Conservation (phyloP, 2,888 invertebrate species). For the Chloroclysta siterata region DNA sequence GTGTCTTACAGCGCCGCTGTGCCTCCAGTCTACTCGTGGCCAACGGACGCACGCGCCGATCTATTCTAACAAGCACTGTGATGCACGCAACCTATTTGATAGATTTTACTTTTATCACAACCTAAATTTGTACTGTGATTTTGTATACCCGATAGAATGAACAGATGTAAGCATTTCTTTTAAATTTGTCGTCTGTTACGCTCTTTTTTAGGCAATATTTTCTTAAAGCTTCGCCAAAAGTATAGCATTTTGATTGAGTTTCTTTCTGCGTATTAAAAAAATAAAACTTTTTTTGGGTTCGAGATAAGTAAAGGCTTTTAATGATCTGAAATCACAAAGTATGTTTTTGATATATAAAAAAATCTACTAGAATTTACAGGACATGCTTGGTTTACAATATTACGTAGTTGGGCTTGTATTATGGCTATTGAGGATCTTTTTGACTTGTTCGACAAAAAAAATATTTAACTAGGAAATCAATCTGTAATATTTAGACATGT, state of each 20-base stretch:
- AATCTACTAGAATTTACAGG: background rate
- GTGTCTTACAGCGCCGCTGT: conserved; percentile 86
- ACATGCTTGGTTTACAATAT: background rate
- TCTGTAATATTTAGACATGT: no score
- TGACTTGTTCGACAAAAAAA: no score
- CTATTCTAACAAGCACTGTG: conserved; percentile 29
- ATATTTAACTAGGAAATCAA: no score
- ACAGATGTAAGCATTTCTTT: background rate
- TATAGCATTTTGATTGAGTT: background rate
- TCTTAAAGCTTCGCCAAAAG: conserved; percentile 1
- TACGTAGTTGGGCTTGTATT: background rate
- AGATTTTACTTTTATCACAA: conserved; percentile 6
- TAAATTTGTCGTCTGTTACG: no score
- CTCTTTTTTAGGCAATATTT: no score
- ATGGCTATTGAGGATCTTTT: no score
- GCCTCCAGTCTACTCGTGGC: conserved; percentile 87
- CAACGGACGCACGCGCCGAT: conserved; percentile 52
- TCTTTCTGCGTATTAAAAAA: background rate
- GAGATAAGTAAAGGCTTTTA: conserved; percentile 7
- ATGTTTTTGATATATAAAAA: background rate
- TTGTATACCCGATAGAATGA: conserved; percentile 1
- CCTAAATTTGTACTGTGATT: conserved; percentile 20
- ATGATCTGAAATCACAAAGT: background rate
- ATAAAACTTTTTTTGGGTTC: background rate
- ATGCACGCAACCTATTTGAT: background rate